A percentile compares a stretch with the other conserved stretches of the same genome.
phyloP scores from a whole-genome alignment of 2,797 vertebrate genomes.

The Ara ararauna region DNA sequence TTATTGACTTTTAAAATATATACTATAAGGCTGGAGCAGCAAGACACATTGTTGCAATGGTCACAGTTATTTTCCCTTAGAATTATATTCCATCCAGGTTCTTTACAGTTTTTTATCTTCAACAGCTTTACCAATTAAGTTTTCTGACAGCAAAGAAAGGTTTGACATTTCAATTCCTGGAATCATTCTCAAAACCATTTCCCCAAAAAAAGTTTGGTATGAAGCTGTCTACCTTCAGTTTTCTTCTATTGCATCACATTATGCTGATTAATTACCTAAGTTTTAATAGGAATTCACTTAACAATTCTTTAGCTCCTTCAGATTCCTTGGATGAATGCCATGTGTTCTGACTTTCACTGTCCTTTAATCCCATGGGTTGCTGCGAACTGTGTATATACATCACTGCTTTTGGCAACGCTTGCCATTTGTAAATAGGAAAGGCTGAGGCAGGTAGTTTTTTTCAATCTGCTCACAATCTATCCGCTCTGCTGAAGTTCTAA shows the following conservation, averaged over 20 bases:
- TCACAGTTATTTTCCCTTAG: background rate
- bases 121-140: background rate
- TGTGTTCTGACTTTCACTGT: conserved; percentile 11
- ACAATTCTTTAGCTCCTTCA: conserved; percentile 22
- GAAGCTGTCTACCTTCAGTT: background rate
- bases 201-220: background rate
- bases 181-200: conserved; percentile 17
- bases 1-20: background rate
- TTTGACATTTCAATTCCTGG: conserved; percentile 14
- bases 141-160: background rate
- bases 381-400: background rate
- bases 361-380: conserved; percentile 7
- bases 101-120: background rate
- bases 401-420: background rate
- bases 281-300: conserved; percentile 37
- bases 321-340: conserved; percentile 40
- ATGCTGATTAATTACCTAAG: conserved; percentile 46
- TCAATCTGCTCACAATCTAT: background rate
- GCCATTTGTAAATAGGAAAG: background rate
- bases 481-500: conserved; percentile 29
- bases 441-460: background rate
- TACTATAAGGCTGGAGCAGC: background rate
- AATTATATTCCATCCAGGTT: background rate
- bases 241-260: conserved; percentile 12
- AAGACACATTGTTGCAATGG: background rate